Base-by-base conservation (phyloP, 2,113 vertebrate species). In the Emydura subglobosa region DNA sequence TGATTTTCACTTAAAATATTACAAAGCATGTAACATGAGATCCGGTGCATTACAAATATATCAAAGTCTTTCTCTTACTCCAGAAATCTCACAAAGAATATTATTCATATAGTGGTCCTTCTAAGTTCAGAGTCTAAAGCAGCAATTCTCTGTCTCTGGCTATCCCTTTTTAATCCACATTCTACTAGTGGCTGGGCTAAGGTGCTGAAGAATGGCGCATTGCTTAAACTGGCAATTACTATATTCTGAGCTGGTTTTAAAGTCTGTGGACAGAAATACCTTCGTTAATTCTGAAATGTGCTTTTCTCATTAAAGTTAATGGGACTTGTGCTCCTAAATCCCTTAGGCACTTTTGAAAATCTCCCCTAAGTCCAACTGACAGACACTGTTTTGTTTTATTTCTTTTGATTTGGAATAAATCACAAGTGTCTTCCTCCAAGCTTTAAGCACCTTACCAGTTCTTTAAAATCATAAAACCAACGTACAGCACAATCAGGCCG, bases 201-300 rank as follows among this genome's bases (percentile, higher is more conserved):
- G 65, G 34, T 76, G n/a, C 17, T 72, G 74, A 42, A 10, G 44
- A 54, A 42, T 42, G 13, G 72, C 53, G 50, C 49, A 29, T 24
- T 24, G 39, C 16, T 74, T 74, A 74, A 50, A 6, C 17, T 17
- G 24, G 65, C 50, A 86, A 44, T 24, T 72, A 53, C 4, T 57
- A 76, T 78, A n/a, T 24, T 39, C 39, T 34, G 54, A 78, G 6
- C 39, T 16, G 27, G 39, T 42, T 34, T 55, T 55, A 94, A 86
- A 96, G 85, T 93, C 81, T 97, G 95, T 96, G 86, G 47, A 86
- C 92, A 97, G 3, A 5, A 95, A 85, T 79, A 89, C 65, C 31
- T 87, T 85, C 72, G 72, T 91, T 89, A 82, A 92, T 95, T 97
- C 87, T 87, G 89, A 93, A 87, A 92, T 47, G 24, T 82, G 24